Conservation (phyloP, 2,888 invertebrate genomes). For the Argyresthia goedartella region DNA sequence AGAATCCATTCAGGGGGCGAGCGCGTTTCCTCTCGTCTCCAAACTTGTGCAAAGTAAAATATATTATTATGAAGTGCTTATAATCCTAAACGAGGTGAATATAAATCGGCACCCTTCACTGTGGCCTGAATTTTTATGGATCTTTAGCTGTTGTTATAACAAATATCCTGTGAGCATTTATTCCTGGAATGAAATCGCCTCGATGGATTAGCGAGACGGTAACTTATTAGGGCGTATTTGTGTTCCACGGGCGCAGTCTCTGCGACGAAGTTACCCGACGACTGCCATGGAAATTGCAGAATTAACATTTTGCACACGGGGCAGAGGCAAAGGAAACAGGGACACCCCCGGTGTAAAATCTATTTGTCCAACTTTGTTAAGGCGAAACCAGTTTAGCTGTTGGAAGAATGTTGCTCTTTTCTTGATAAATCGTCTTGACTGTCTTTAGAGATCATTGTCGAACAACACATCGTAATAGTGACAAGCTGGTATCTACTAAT, state of each 20-base stretch:
- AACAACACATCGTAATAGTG: too few relatives aligned
- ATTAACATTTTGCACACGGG: constrained; percentile 19
- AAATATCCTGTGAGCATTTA: too few relatives aligned
- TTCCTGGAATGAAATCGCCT: too few relatives aligned
- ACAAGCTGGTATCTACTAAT: too few relatives aligned
- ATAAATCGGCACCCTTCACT: constrained; percentile 23
- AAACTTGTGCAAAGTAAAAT: constrained; percentile 36
- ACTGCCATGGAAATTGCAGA: constrained; percentile 14
- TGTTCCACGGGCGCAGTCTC: background rate
- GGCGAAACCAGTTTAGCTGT: constrained; percentile 23
- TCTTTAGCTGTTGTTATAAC: background rate
- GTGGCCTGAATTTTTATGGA: constrained; percentile 2
- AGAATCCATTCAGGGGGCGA: constrained; percentile 50
- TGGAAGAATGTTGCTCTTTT: constrained; percentile 9
- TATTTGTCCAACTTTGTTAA: constrained; percentile 35
- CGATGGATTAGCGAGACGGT: background rate
- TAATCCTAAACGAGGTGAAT: constrained; percentile 47
- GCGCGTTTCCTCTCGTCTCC: constrained; percentile 45
- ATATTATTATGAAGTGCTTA: constrained; percentile 32
- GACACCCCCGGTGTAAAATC: constrained; percentile 27
- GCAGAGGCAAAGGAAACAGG: constrained; percentile 19
- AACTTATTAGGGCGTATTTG: background rate
- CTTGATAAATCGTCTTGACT: too few relatives aligned
- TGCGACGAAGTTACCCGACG: constrained; percentile 6
- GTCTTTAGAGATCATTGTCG: too few relatives aligned